A percentile compares a stretch with the other conserved stretches of the same genome.
Conservation (phyloP, 2,113 vertebrate species). For the Ceyx cyanopectus region DNA sequence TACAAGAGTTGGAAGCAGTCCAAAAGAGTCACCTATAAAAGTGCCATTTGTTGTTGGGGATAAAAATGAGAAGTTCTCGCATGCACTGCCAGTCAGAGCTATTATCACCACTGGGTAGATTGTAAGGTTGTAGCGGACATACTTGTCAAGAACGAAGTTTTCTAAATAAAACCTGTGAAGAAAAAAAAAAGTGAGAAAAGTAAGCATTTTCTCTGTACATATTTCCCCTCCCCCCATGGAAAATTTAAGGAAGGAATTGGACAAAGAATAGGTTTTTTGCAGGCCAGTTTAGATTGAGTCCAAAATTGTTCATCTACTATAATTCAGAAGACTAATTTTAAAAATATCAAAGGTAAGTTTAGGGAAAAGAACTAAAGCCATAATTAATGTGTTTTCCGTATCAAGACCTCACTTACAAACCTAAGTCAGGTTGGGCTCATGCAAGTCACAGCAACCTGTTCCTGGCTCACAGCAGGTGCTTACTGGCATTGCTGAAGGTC, state of each 20-base stretch:
- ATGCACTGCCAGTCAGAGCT: conserved; percentile 73
- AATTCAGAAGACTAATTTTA: not conserved
- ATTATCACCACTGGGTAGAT: conserved; percentile 81
- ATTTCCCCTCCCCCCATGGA: too few species aligned
- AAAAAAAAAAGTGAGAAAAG: not conserved
- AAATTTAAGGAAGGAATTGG: not conserved
- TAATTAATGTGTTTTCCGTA: not conserved
- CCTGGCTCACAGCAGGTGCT: not conserved
- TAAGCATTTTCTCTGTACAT: not conserved
- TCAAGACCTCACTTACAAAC: not conserved
- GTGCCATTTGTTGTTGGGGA: conserved; percentile 66
- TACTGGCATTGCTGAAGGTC: not conserved
- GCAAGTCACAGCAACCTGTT: not conserved
- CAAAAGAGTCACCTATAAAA: conserved; percentile 77
- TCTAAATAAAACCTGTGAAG: conserved; percentile 81
- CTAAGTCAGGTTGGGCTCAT: not conserved
- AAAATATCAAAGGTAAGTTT: not conserved
- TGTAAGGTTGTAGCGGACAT: conserved; percentile 81
- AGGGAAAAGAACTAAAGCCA: not conserved
- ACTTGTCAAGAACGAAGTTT: conserved; percentile 82
- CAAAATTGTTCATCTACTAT: not conserved
- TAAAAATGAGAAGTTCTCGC: conserved; percentile 47
- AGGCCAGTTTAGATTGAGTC: not conserved
- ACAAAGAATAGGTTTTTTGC: not conserved
- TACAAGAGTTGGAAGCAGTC: not conserved